phyloP scores from a whole-genome alignment of 2,113 vertebrate species.

The Notechis scutatus region DNA sequence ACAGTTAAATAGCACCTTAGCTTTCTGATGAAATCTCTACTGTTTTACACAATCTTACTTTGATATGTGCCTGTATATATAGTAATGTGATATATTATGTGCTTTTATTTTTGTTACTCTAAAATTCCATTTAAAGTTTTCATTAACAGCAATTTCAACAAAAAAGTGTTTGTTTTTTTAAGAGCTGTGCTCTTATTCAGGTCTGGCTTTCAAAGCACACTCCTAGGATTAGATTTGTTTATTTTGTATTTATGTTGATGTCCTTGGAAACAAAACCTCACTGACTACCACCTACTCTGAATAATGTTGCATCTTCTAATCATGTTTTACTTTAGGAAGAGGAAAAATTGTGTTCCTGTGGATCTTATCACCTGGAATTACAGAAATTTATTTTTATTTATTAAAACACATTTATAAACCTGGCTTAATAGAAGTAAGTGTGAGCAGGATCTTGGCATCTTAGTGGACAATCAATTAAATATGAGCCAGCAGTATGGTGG shows the following conservation, averaged over 20 bases:
- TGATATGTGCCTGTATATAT: not conserved
- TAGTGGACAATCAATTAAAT: no score
- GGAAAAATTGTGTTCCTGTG: not conserved
- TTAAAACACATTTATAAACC: not conserved
- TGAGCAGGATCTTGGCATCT: no score
- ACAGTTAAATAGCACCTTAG: not conserved
- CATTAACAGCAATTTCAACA: not conserved
- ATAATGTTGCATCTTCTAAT: not conserved
- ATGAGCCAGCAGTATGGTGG: no score
- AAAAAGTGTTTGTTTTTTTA: not conserved
- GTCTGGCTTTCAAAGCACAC: not conserved
- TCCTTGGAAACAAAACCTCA: not conserved
- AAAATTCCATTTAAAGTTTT: not conserved
- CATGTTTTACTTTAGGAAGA: not conserved
- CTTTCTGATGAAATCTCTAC: not conserved
- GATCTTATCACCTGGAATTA: not conserved
- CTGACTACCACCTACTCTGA: not conserved
- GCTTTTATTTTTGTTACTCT: not conserved
- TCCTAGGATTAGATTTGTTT: not conserved
- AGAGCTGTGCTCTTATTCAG: not conserved
- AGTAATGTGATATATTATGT: not conserved
- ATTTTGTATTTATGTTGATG: not conserved
- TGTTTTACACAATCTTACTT: not conserved
- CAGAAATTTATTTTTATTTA: not conserved
- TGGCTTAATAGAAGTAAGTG: no score